A percentile compares a stretch with the other conserved stretches of the same genome.
Conservation (phyloP, 1,140 invertebrate species). For the Hyles euphorbiae region DNA sequence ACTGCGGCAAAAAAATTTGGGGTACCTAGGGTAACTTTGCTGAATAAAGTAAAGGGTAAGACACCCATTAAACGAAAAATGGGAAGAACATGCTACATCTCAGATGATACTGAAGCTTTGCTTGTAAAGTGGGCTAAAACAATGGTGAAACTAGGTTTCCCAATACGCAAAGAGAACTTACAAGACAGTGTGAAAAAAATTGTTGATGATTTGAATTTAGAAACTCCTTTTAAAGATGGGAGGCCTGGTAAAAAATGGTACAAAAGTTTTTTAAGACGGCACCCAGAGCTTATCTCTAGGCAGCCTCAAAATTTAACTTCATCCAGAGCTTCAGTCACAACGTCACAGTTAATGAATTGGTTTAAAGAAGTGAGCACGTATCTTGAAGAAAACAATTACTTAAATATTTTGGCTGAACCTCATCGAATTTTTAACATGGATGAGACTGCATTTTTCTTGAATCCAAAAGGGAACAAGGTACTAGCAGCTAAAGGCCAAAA, state of each 20-base stretch:
- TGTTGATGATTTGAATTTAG: constrained; percentile 30
- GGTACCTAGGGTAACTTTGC: constrained; percentile 39
- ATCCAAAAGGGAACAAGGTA: constrained; percentile 33
- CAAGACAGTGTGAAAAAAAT: constrained; percentile 46
- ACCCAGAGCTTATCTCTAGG: constrained; percentile 12
- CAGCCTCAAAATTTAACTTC: constrained; percentile 22
- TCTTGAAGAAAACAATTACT: constrained; percentile 2
- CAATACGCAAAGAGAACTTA: constrained; percentile 46
- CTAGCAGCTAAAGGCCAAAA: constrained; percentile 36
- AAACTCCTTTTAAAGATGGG: constrained; percentile 36
- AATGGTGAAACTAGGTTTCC: constrained; percentile 47
- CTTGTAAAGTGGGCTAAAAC: constrained; percentile 42
- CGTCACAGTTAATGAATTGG: neutral
- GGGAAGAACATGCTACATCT: constrained; percentile 34
- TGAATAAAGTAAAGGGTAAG: constrained; percentile 38
- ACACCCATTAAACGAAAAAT: constrained; percentile 30
- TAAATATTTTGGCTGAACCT: constrained; percentile 13
- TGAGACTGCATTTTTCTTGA: constrained; percentile 33
- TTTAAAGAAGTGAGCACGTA: neutral
- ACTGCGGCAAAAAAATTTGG: constrained; percentile 33
- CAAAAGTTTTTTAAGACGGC: constrained; percentile 7
- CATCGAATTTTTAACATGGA: constrained; percentile 28
- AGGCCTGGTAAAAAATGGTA: constrained; percentile 29
- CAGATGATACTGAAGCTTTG: constrained; percentile 36
- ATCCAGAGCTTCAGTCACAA: constrained; percentile 21